Base-by-base conservation (phyloP, 1,140 invertebrate species). In the Macrocentrus cingulum region DNA sequence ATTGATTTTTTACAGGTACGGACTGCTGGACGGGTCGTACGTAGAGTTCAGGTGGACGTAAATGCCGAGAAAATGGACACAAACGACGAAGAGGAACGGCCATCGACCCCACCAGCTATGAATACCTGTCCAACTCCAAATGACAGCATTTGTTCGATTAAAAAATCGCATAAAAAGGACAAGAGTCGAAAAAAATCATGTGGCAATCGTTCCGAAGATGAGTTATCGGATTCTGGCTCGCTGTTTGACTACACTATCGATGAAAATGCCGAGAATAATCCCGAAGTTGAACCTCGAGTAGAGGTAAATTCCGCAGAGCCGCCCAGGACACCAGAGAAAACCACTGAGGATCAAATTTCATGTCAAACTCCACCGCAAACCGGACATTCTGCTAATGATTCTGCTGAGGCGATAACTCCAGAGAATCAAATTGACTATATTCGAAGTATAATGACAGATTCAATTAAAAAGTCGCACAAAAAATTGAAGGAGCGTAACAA, bases 401-500 rank as follows among this genome's bases (percentile, higher is more conserved):
- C 7, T 20, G 32, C 8, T 20, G 54, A 20, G 52, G 42, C 60
- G 13, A 42, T 20, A 16, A 77, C 75, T 32, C 73, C 75, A 1
- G 69, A 76, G 41, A 77, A 75, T 53, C 53, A 59, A 1, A 23
- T 68, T 5, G 65, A 75, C 42, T 57, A 65, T 2, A 53, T 76
- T 20, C 53, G 67, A 11, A 51, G 60, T 1, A 59, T 75, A 2
- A 62, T 64, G 13, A 62, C 65, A 0, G 69, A 71, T 61, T 76
- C 73, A 0, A 77, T 77, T 13, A 77, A 76, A 60, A 75, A 72
- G 22, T 77, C 75, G 5, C 72, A 76, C 46, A 68, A 67, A 8
- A 77, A 76, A 16, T 55, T 70, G 1, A 77, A 77, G 32, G 70
- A 70, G 20, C 57, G 63, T 34, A 73, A 73, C 39, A 69, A 66